Base-by-base conservation (phyloP, 2,797 vertebrate genomes). In the Aphelocoma californica region DNA sequence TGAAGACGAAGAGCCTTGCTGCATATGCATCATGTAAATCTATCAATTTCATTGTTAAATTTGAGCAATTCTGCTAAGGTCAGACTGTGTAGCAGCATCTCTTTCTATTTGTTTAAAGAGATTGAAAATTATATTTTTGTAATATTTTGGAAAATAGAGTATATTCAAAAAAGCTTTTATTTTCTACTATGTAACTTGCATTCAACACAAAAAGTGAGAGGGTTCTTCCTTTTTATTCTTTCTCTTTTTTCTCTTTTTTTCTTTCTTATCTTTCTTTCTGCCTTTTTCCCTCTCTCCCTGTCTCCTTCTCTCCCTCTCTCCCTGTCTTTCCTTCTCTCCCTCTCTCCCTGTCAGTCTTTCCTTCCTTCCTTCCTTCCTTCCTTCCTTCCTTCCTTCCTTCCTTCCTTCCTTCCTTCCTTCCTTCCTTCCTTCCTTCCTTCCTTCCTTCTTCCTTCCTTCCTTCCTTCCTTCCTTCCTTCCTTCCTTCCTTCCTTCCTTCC, bases 11-110 rank as follows among this genome's bases (percentile, higher is more conserved):
- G 91, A 92, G 80, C 87, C 47, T 89, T 83, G 56, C 92, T 96
- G 77, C 97, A 92, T 97, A 95, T 95, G 95, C 77, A 96, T 96
- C 94, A 92, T 96, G 94, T 97, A 96, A 96, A 96, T 97, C 96
- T 96, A 96, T 96, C 95, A 81, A 81, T 94, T 97, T 95, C 95
- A 80, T 89, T 95, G 94, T 62, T 94, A 97, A 96, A 96, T 97
- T 94, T 96, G 94, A 96, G 90, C 38, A 93, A 81, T 94, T 91
- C 91, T 88, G n/a, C 78, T 93, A 93, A 95, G 92, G 95, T 95
- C 90, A 93, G 69, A 87, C 61, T 71, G 42, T 72, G 69, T 81
- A 74, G 64, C 71, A 93, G 38, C 3, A 0, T 44, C 47, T 87
- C 61, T 36, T 74, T 71, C 15, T 58, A 14, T 66, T 45, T 94